Percentiles rank a stretch among this genome's conserved stretches.
Conservation (phyloP, 1,140 invertebrate genomes). For the Hycleus cichorii region DNA sequence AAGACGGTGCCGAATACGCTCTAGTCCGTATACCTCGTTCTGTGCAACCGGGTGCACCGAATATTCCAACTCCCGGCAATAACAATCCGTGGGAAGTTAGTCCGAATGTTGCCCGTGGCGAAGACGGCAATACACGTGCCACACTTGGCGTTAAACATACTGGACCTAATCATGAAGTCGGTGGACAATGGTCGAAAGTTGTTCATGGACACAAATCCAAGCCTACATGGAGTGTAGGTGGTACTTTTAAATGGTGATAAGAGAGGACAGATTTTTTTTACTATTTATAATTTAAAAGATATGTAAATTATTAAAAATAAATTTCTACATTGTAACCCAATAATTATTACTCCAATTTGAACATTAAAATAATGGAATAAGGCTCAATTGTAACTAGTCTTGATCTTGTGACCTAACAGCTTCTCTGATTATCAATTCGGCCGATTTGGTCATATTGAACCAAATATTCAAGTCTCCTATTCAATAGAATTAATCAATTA, state of each 20-base stretch:
- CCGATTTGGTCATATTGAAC: no score
- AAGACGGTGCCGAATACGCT: not conserved
- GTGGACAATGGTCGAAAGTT: conserved; percentile 19
- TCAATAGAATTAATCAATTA: not conserved
- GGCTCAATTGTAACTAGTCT: no score
- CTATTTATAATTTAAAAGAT: no score
- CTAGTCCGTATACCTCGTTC: not conserved
- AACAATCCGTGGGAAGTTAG: conserved; percentile 14
- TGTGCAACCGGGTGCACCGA: not conserved
- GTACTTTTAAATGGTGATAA: conserved; percentile 17
- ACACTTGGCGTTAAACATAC: conserved; percentile 14
- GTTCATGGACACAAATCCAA: conserved; percentile 18
- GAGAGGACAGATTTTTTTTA: no score
- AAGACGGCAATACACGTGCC: conserved; percentile 16
- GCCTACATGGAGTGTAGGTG: conserved; percentile 22
- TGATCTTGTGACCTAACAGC: no score
- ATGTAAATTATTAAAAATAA: no score
- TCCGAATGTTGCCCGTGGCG: conserved; percentile 15
- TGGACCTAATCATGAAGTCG: conserved; percentile 21
- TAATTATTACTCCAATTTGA: no score
- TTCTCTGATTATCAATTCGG: no score
- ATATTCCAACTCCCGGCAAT: not conserved
- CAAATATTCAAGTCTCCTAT: not conserved
- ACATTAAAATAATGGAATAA: no score
- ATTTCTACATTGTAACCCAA: no score